Percentiles rank a stretch among this genome's conserved stretches.
phyloP scores from a whole-genome alignment of 2,797 vertebrate genomes.

The Sciurus carolinensis region DNA sequence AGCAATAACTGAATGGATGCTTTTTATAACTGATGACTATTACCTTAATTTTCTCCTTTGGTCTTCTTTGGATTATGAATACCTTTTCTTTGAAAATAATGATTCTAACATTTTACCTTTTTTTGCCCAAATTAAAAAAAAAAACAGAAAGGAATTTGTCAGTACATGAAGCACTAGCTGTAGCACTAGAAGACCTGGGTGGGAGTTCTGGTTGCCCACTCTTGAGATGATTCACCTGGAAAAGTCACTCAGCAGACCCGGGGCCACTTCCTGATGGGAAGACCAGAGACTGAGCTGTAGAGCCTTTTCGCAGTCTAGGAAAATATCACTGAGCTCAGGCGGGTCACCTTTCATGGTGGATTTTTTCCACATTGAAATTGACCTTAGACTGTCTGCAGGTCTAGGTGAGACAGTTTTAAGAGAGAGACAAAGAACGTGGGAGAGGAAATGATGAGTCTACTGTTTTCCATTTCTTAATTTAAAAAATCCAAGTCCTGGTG shows the following conservation, averaged over 20 bases:
- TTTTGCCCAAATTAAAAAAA: background rate
- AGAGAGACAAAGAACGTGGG: background rate
- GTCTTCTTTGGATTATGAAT: background rate
- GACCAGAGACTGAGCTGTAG: background rate
- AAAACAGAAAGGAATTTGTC: background rate
- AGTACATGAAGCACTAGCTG: too few relatives aligned
- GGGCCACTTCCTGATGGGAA: background rate
- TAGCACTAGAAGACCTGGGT: rapidly evolving
- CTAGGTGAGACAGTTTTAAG: constrained; percentile 18
- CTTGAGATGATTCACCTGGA: background rate
- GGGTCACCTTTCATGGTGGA: constrained; percentile 40
- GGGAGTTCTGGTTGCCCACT: background rate
- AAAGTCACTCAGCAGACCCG: background rate
- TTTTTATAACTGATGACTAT: background rate
- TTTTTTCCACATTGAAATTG: constrained; percentile 30
- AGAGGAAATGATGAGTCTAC: constrained; percentile 29
- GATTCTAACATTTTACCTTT: background rate
- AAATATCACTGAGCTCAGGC: constrained; percentile 42
- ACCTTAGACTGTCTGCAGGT: background rate
- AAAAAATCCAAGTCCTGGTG: background rate
- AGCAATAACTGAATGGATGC: background rate
- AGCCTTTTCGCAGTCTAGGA: background rate
- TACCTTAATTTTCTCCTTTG: background rate
- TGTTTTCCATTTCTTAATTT: constrained; percentile 37
- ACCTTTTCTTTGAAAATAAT: background rate